These are phyloP conservation scores for Sinocyclocheilus anshuiensis DNA, from an alignment of 2,113 vertebrate genomes.

Conservation along the genomic window DNA sequence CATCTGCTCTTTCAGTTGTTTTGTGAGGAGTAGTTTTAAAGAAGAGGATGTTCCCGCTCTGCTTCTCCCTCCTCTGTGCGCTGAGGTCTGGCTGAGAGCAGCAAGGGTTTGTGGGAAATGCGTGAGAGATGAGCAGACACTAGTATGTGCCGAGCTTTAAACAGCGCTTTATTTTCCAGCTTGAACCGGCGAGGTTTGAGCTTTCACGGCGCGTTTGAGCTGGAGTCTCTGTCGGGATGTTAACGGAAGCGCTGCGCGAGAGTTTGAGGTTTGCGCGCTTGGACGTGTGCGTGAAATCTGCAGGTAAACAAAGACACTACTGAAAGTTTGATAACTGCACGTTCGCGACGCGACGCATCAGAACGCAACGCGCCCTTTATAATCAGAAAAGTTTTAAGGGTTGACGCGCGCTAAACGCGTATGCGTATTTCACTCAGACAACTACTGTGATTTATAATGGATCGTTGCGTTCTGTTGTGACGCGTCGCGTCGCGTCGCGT, in stretches of 20 bases:
- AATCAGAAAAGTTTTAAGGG: background rate
- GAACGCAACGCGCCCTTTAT: background rate
- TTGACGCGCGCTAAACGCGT: background rate
- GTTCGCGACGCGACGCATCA: background rate
- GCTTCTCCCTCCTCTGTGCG: background rate
- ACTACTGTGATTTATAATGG: background rate
- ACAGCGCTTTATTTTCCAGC: background rate
- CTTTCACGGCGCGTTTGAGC: background rate
- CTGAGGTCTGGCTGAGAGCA: constrained; percentile 4
- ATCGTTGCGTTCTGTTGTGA: background rate
- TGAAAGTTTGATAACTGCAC: background rate
- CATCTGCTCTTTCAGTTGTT: background rate
- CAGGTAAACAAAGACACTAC: constrained; percentile 35
- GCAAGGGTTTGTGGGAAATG: constrained; percentile 33
- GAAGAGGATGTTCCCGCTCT: background rate
- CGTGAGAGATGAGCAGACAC: background rate
- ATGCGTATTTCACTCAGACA: background rate
- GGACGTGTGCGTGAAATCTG: constrained; percentile 8
- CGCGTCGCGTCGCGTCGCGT: constrained; percentile 1
- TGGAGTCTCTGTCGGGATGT: background rate
- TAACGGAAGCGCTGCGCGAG: background rate
- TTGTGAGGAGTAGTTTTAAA: background rate
- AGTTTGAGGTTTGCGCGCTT: background rate
- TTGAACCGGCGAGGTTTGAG: background rate
- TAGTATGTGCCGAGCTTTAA: background rate